These are phyloP conservation scores for Nomada fucata DNA, from an alignment of 2,888 invertebrate species.

Conservation along the genomic window DNA sequence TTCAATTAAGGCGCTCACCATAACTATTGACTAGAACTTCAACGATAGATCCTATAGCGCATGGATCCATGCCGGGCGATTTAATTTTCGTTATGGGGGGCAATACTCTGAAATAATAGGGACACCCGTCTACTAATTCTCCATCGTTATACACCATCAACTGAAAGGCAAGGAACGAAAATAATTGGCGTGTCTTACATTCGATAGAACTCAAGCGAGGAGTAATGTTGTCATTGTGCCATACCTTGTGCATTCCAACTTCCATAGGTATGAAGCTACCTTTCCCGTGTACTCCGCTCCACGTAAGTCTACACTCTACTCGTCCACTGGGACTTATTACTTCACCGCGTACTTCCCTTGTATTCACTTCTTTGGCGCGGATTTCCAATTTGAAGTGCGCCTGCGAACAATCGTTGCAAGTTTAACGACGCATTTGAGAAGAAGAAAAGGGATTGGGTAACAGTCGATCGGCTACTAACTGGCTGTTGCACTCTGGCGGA, in stretches of 20 bases:
- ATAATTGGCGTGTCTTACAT: background rate
- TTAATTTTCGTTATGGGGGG: constrained; percentile 94
- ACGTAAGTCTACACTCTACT: constrained; percentile 84
- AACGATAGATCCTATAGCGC: constrained; percentile 96
- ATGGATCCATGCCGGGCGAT: constrained; percentile 97
- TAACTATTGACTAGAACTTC: constrained; percentile 96
- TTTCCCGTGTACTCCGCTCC: constrained; percentile 86
- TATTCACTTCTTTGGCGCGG: constrained; percentile 89
- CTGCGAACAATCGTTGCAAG: constrained; percentile 84
- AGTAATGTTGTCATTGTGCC: background rate
- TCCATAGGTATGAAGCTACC: constrained; percentile 95
- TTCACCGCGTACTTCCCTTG: constrained; percentile 90
- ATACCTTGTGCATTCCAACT: constrained; percentile 95
- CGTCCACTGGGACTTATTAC: constrained; percentile 92
- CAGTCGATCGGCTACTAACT: constrained; percentile 85
- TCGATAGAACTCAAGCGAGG: background rate
- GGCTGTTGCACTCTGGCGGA: constrained; percentile 94
- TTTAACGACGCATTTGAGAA: background rate
- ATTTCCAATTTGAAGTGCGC: constrained; percentile 92
- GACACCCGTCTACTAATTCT: constrained; percentile 86
- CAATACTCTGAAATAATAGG: constrained; percentile 93
- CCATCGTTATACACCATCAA: constrained; percentile 87
- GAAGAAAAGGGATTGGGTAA: background rate
- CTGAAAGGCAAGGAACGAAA: constrained; percentile 78
- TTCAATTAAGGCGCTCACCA: constrained; percentile 84